Base-by-base conservation (phyloP, 1,140 invertebrate species). In the Diplogasteroides magnus region DNA sequence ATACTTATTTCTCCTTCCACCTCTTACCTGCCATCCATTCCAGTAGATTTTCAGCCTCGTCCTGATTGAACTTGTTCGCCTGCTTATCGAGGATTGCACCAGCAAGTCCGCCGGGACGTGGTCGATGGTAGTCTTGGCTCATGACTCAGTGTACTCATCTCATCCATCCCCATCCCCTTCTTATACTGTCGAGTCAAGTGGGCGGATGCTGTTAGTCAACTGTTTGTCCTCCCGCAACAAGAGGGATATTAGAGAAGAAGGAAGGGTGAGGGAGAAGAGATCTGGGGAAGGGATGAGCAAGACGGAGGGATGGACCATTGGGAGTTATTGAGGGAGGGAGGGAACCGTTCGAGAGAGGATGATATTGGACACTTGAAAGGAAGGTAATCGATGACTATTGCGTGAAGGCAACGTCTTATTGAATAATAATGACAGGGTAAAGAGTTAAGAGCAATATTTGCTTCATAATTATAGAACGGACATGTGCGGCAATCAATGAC, bases 21-120 rank as follows among this genome's bases (percentile, higher is more conserved):
- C 6, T 26, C 60, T 31, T 25, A 68, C 67, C 61, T 27, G 6
- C 89, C 75, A 97, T 91, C 93, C 93, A 96, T 86, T 92, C 89
- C 78, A 96, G 85, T 77, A 89, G 89, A 86, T 95, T 91, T 75
- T 89, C 88, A 0, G 92, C 93, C 72, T 94, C 87, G 79, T 93
- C 90, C 83, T 93, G 91, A 82, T 90, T 94, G 86, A 94, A 97
- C 86, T 97, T 97, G 82, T 72, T 78, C 3, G 74, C 74, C 61
- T 77, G 76, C 60, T 79, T 80, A 56, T 81, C 78, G 57, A 80
- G 66, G 29, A 80, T 69, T 59, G 73, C 71, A 31, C 72, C 77
- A 1, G 48, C 76, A 70, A 79, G 31, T 55, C 23, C n/a, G 37
- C 64, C 48, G 29, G 73, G 73, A 62, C 73, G 67, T 29, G 73